Evolutionary conservation across 2,888 invertebrate genomes (phyloP).

Genomic region (Chouioia cunea): DNA sequence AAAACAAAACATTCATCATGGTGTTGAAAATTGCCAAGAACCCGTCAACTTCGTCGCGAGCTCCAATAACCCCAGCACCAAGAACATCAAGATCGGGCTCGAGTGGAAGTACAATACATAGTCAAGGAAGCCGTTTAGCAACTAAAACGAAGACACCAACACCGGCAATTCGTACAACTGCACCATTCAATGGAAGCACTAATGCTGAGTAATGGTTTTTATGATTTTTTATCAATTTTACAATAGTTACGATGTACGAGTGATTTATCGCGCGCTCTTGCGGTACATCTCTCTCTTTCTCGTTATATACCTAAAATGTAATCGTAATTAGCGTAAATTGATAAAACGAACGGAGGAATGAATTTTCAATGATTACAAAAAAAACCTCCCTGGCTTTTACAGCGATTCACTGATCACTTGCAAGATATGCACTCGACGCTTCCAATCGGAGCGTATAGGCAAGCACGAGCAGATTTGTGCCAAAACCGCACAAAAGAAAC

Average conservation of each 20-base stretch:
- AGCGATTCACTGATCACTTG: constrained; percentile 70
- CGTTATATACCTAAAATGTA: too few species aligned
- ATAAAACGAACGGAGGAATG: too few species aligned
- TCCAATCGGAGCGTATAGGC: constrained; percentile 83
- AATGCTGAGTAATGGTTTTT: constrained; percentile 6
- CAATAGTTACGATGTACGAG: neutral
- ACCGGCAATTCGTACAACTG: neutral
- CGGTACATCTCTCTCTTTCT: too few species aligned
- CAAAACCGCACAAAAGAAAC: constrained; percentile 82
- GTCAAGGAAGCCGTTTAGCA: neutral
- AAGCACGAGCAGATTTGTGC: constrained; percentile 90
- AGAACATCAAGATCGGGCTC: constrained; percentile 50
- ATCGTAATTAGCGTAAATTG: too few species aligned
- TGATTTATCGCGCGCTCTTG: too few species aligned
- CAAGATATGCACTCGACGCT: constrained; percentile 82
- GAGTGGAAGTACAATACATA: neutral
- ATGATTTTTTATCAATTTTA: too few species aligned
- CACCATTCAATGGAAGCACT: constrained; percentile 3
- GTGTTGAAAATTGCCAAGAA: constrained; percentile 45
- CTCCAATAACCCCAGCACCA: constrained; percentile 3
- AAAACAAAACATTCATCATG: constrained; percentile 40
- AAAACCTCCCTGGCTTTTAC: constrained; percentile 2
- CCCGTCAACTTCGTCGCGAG: constrained; percentile 31
- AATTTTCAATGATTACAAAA: too few species aligned
- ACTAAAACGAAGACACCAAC: constrained; percentile 14